A percentile compares a stretch with the other conserved stretches of the same genome.
These are phyloP conservation scores for Philereme transversata DNA, from an alignment of 2,888 invertebrate species.

Conservation along the genomic window DNA sequence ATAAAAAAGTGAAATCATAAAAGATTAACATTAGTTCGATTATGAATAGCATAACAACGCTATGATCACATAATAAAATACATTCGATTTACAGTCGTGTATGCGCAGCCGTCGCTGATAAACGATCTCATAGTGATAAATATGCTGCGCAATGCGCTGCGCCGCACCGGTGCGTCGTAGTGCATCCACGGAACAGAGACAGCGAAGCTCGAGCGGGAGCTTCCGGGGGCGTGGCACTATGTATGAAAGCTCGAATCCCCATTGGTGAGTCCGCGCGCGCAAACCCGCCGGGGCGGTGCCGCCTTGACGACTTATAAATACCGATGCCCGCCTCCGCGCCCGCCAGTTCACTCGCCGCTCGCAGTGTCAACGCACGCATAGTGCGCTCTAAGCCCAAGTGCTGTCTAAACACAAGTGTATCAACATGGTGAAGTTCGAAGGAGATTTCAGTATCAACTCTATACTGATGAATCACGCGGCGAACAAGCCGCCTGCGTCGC, in stretches of 20 bases:
- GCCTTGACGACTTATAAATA: constrained; percentile 60
- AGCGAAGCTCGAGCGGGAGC: constrained; percentile 38
- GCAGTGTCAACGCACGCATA: constrained; percentile 66
- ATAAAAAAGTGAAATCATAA: constrained; percentile 24
- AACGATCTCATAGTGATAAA: constrained; percentile 47
- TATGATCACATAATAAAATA: constrained; percentile 51
- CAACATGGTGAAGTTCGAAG: constrained; percentile 84
- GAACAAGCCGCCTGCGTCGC: constrained; percentile 70
- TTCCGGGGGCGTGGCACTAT: constrained; percentile 61
- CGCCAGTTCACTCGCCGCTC: constrained; percentile 72
- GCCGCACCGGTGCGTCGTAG: constrained; percentile 37
- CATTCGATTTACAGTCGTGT: constrained; percentile 55
- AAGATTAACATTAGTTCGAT: constrained; percentile 39
- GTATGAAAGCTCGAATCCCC: constrained; percentile 65
- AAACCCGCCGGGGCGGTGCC: constrained; percentile 64
- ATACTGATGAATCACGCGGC: constrained; percentile 86
- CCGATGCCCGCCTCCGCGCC: constrained; percentile 70
- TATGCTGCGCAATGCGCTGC: constrained; percentile 43
- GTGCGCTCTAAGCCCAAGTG: constrained; percentile 42
- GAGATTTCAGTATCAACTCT: constrained; percentile 92
- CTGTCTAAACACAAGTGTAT: constrained; percentile 51
- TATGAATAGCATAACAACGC: constrained; percentile 44
- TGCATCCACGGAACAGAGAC: constrained; percentile 33
- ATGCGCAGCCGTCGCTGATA: constrained; percentile 44
- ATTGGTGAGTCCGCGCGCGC: constrained; percentile 55